These are phyloP conservation scores for Nudaria mundana DNA, from an alignment of 2,888 invertebrate species.

Conservation along the genomic window DNA sequence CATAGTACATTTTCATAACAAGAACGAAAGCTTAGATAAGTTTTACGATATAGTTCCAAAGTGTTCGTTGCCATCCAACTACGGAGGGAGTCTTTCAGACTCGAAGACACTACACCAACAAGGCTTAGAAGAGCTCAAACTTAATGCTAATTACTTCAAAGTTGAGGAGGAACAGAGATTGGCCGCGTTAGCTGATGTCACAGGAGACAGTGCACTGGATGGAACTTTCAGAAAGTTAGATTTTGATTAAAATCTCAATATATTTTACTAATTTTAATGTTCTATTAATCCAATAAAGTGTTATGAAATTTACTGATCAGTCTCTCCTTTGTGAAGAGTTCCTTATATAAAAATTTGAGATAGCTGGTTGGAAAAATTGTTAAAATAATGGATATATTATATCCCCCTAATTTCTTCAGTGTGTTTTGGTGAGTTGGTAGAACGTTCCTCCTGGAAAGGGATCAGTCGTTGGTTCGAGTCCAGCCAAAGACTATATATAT, in stretches of 20 bases:
- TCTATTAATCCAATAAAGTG: no score
- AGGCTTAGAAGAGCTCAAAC: slow-evolving; percentile 13
- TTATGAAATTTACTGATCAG: no score
- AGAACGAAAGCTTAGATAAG: slow-evolving; percentile 56
- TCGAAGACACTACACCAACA: slow-evolving; percentile 15
- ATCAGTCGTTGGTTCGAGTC: no score
- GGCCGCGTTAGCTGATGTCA: slow-evolving; percentile 1
- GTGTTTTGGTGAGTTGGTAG: no score
- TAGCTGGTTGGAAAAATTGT: no score
- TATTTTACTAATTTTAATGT: no score
- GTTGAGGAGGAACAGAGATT: slow-evolving; percentile 19
- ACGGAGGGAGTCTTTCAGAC: slow-evolving; percentile 63
- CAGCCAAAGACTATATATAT: no score
- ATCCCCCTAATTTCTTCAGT: no score
- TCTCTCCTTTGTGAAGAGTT: not conserved
- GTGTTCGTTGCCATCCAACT: slow-evolving; percentile 71
- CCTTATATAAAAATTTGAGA: no score
- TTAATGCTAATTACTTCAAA: slow-evolving; percentile 18
- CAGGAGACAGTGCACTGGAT: not conserved
- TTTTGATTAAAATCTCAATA: not conserved
- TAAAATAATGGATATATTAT: no score
- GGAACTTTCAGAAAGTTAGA: slow-evolving; percentile 1
- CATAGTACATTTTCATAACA: slow-evolving; percentile 63
- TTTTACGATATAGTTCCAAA: slow-evolving; percentile 59
- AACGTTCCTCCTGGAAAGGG: no score